Evolutionary conservation across 2,113 vertebrate genomes (phyloP).

Genomic region (Ophthalmolycus amberensis): DNA sequence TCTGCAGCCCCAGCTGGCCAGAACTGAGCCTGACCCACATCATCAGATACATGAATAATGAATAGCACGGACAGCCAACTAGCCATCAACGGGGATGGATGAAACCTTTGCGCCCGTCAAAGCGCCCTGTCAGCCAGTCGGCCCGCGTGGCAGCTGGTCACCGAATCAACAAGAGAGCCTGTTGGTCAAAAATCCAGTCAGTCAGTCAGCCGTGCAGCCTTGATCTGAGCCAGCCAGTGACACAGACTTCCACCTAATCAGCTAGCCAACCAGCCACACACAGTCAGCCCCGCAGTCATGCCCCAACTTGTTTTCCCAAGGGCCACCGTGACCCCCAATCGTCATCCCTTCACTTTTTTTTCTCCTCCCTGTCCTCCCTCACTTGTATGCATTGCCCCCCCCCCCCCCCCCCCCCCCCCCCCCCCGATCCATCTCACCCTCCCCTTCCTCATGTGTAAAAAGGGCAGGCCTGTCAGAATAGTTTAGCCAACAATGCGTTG

Average conservation of each 20-base stretch:
- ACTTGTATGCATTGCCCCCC: conserved; percentile 52
- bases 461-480: conserved; percentile 79
- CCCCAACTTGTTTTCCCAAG: conserved; percentile 16
- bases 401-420: conserved; percentile 27
- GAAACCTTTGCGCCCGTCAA: conserved; percentile 54
- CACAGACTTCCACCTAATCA: conserved; percentile 5
- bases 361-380: conserved; percentile 13
- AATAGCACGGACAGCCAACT: conserved; percentile 65
- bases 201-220: conserved; percentile 21
- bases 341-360: conserved; percentile 34
- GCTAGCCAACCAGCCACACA: conserved; percentile 12
- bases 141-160: conserved; percentile 24
- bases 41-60: conserved; percentile 78
- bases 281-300: conserved; percentile 23
- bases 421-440: conserved; percentile 30
- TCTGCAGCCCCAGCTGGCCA: conserved; percentile 50
- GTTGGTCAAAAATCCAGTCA: conserved; percentile 46
- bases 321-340: conserved; percentile 15
- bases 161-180: conserved; percentile 21
- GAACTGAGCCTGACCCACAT: conserved; percentile 75
- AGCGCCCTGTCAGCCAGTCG: conserved; percentile 46
- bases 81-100: conserved; percentile 51
- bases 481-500: conserved; percentile 70
- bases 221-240: conserved; percentile 34
- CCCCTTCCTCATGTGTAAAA: conserved; percentile 66